Conservation (phyloP, 1,140 invertebrate species). For the Drosophila lacertosa region DNA sequence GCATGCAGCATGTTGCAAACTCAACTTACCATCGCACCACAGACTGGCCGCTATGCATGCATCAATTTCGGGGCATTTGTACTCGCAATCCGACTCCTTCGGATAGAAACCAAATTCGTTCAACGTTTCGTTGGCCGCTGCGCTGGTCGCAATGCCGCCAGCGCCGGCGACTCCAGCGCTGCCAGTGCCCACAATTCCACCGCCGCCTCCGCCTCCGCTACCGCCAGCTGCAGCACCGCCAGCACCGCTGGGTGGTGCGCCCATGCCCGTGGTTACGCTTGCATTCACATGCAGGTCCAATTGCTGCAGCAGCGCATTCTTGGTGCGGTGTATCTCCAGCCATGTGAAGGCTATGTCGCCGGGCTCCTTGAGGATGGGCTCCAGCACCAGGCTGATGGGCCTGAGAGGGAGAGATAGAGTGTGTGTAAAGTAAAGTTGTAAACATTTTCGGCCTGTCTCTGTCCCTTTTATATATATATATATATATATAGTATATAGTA, state of each 20-base stretch:
- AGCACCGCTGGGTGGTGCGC: slow-evolving; percentile 32
- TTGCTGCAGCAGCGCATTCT: slow-evolving; percentile 87
- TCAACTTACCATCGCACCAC: slow-evolving; percentile 92
- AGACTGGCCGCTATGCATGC: slow-evolving; percentile 93
- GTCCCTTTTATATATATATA: too few species aligned
- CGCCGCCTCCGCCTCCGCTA: slow-evolving; percentile 29
- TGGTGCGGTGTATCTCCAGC: slow-evolving; percentile 89
- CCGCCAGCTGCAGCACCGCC: slow-evolving; percentile 22
- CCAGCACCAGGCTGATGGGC: slow-evolving; percentile 87
- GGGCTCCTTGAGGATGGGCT: slow-evolving; percentile 89
- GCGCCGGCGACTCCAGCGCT: slow-evolving; percentile 55
- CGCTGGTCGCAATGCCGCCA: slow-evolving; percentile 41
- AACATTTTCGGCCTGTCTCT: slow-evolving; percentile 39
- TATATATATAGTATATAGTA: too few species aligned
- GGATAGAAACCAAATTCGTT: slow-evolving; percentile 81
- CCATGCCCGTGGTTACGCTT: slow-evolving; percentile 70
- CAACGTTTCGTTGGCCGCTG: slow-evolving; percentile 85
- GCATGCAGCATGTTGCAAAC: neutral
- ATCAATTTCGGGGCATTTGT: slow-evolving; percentile 94
- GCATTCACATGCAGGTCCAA: slow-evolving; percentile 85
- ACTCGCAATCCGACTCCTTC: slow-evolving; percentile 86
- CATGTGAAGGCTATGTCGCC: slow-evolving; percentile 89
- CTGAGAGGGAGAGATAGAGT: slow-evolving; percentile 29
- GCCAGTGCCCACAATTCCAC: slow-evolving; percentile 50
- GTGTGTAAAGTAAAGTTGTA: slow-evolving; percentile 41